Percentiles rank a stretch among this genome's conserved stretches.
These are phyloP conservation scores for Pteropus rufus DNA, from an alignment of 2,797 vertebrate species.

Conservation along the genomic window DNA sequence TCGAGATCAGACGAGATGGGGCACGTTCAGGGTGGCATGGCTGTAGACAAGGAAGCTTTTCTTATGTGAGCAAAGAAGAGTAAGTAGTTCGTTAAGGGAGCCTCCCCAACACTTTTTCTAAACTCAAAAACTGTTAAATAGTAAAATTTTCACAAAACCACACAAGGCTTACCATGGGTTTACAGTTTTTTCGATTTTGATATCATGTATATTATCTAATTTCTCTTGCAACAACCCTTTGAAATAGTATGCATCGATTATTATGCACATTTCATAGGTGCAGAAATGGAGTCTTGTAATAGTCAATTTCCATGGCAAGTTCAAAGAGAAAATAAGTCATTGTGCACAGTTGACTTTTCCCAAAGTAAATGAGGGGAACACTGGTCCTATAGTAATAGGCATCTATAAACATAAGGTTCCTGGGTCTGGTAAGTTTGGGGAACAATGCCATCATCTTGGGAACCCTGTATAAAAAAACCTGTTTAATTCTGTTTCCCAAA, in stretches of 20 bases:
- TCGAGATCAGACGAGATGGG: too few relatives aligned
- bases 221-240: not conserved
- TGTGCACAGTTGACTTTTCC: not conserved
- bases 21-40: too few relatives aligned
- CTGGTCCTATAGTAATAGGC: not conserved
- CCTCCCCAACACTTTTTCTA: not conserved
- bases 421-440: not conserved
- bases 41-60: not conserved
- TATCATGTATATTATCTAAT: not conserved
- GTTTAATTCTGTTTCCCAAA: not conserved
- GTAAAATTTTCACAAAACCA: not conserved
- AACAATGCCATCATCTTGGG: not conserved
- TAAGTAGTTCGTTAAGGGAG: not conserved
- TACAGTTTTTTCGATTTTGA: not conserved
- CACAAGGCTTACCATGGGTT: not conserved
- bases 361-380: not conserved
- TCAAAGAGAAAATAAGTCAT: not conserved
- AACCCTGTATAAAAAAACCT: not conserved
- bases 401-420: not conserved
- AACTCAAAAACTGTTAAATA: not conserved
- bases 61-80: not conserved
- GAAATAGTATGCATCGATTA: not conserved
- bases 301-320: not conserved
- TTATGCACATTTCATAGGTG: not conserved
- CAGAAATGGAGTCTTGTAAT: not conserved